Conservation (phyloP, 2,113 vertebrate species). For the Pristiophorus japonicus region DNA sequence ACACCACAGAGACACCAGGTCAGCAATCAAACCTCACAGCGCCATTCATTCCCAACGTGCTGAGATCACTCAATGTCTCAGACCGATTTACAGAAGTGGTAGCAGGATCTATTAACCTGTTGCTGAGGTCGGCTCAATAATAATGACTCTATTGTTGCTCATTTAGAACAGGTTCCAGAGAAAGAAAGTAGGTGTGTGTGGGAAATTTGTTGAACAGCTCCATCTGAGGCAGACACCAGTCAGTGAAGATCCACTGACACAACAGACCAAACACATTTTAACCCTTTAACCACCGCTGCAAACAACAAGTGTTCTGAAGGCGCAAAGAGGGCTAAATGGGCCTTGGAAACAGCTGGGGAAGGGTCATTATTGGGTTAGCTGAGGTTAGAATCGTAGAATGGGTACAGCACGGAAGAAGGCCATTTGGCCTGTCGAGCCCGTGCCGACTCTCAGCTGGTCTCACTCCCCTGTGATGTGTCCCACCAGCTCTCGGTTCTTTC, state of each 20-base stretch:
- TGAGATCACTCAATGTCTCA: neutral
- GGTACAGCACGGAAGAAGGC: too few species aligned
- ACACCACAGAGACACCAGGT: neutral
- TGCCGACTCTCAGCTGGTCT: too few species aligned
- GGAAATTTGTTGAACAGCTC: neutral
- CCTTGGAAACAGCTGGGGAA: too few species aligned
- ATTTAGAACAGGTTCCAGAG: slow-evolving; percentile 3
- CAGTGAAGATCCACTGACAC: too few species aligned
- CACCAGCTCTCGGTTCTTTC: too few species aligned
- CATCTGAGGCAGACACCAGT: neutral
- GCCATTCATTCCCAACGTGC: neutral
- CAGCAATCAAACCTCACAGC: neutral
- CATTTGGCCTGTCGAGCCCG: too few species aligned
- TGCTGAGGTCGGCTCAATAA: slow-evolving; percentile 17
- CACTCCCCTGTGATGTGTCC: too few species aligned
- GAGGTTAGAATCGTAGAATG: too few species aligned
- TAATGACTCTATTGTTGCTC: slow-evolving; percentile 25
- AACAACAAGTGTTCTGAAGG: too few species aligned
- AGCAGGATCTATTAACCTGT: neutral
- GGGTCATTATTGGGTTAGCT: too few species aligned
- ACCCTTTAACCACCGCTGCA: neutral
- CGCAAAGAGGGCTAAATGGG: too few species aligned
- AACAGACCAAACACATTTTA: neutral
- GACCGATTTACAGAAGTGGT: neutral
- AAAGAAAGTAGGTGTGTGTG: slow-evolving; percentile 23